Percentiles rank a stretch among this genome's conserved stretches.
Evolutionary conservation across 2,113 vertebrate genomes (phyloP).

Genomic region (Tyrannus savana): DNA sequence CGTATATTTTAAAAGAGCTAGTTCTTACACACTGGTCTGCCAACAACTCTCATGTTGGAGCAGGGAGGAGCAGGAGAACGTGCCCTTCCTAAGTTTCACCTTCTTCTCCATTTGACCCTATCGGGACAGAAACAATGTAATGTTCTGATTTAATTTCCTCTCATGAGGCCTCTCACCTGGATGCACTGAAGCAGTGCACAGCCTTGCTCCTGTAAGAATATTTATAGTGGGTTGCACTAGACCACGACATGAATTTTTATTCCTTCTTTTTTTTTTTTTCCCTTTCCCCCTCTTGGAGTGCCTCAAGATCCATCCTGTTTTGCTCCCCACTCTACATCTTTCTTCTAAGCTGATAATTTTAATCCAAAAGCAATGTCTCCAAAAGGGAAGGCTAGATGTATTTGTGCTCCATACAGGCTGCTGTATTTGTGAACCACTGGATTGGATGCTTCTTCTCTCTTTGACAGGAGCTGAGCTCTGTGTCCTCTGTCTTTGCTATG

Average conservation of each 20-base stretch:
- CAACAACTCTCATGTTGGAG: background rate
- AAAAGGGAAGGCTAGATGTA: background rate
- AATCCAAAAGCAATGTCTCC: background rate
- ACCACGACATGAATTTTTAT: background rate
- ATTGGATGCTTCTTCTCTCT: background rate
- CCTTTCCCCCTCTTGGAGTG: background rate
- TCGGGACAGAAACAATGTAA: conserved; percentile 28
- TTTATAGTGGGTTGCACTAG: background rate
- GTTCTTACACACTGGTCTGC: background rate
- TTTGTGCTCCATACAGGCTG: background rate
- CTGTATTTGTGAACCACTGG: background rate
- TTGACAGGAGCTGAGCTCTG: background rate
- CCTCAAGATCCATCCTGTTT: background rate
- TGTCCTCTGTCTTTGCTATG: background rate
- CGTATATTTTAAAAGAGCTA: background rate
- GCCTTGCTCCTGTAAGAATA: background rate
- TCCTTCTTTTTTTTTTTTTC: background rate
- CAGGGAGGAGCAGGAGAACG: background rate
- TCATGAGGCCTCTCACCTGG: conserved; percentile 25
- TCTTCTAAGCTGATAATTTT: background rate
- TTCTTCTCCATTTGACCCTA: background rate
- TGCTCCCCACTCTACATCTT: background rate
- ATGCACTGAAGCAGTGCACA: conserved; percentile 11
- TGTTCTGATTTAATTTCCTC: conserved; percentile 32
- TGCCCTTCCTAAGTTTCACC: background rate